phyloP scores from a whole-genome alignment of 2,113 vertebrate species.

The Hoplias malabaricus region DNA sequence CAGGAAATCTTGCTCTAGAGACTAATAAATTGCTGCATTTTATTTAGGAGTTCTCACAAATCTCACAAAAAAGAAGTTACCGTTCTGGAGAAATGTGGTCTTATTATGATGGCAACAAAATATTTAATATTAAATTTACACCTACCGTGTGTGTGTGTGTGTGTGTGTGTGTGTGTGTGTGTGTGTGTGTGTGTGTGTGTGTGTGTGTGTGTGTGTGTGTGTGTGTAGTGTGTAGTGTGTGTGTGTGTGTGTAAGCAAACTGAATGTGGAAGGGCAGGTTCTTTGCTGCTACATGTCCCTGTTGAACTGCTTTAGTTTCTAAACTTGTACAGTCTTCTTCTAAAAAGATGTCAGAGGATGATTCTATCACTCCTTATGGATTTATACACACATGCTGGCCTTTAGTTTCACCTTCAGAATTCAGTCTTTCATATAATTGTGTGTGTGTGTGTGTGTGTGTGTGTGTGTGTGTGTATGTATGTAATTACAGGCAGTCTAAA shows the following conservation, averaged over 20 bases:
- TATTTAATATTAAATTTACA: not conserved
- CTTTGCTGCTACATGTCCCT: constrained; percentile 20
- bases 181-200: constrained; percentile 8
- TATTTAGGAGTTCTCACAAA: too few species aligned
- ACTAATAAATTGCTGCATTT: too few species aligned
- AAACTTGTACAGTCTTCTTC: not conserved
- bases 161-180: constrained; percentile 16
- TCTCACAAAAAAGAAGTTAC: too few species aligned
- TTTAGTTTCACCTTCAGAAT: constrained; percentile 6
- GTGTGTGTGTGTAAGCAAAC: not conserved
- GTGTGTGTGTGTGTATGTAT: not conserved
- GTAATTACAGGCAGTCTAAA: constrained; percentile 19
- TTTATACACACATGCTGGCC: not conserved
- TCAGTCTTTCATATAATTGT: not conserved
- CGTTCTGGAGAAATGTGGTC: not conserved
- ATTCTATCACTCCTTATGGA: not conserved
- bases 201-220: not conserved
- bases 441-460: not conserved
- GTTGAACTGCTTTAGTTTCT: not conserved
- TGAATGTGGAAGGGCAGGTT: constrained; percentile 38
- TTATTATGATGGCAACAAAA: not conserved
- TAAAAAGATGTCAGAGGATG: not conserved
- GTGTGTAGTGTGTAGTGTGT: not conserved
- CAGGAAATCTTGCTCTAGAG: too few species aligned
- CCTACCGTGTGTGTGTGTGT: not conserved